A percentile compares a stretch with the other conserved stretches of the same genome.
Evolutionary conservation across 53 echinoderm and acorn worm species (phyloP).

Genomic region (Crossaster papposus): DNA sequence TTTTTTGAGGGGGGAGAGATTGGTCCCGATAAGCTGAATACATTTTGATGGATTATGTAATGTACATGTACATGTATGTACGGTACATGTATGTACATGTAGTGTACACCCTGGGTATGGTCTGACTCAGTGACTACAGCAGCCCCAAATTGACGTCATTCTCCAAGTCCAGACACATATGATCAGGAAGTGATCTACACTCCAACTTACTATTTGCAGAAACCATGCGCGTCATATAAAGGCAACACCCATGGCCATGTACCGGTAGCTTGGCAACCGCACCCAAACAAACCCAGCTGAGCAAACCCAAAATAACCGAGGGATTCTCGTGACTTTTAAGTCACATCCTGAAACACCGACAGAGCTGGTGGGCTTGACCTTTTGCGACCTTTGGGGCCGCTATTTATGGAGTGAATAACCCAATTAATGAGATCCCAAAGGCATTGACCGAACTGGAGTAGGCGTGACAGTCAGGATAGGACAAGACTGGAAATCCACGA

Average conservation of each 20-base stretch:
- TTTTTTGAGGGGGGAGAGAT: too few species aligned
- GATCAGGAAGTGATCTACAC: background rate
- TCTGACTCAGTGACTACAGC: background rate
- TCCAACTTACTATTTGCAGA: slow-evolving; percentile 8
- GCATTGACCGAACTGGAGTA: background rate
- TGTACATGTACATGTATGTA: too few species aligned
- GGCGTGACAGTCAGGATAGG: background rate
- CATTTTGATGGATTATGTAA: too few species aligned
- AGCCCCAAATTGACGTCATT: background rate
- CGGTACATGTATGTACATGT: too few species aligned
- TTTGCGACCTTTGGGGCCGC: slow-evolving; percentile 22
- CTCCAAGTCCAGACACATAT: background rate
- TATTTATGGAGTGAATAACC: background rate
- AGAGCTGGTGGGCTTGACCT: slow-evolving; percentile 14
- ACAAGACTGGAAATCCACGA: background rate
- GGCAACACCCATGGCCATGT: slow-evolving; percentile 30
- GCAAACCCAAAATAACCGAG: slow-evolving; percentile 2
- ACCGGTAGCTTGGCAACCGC: slow-evolving; percentile 15
- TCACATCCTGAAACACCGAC: slow-evolving; percentile 30
- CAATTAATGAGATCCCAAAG: slow-evolving; percentile 15
- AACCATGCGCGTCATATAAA: background rate
- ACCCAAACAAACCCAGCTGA: background rate
- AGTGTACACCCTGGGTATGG: background rate
- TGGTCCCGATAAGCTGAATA: too few species aligned
- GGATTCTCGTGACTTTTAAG: slow-evolving; percentile 16